Evolutionary conservation across 1,140 invertebrate species (phyloP).

Genomic region (Mactra quadrangularis): DNA sequence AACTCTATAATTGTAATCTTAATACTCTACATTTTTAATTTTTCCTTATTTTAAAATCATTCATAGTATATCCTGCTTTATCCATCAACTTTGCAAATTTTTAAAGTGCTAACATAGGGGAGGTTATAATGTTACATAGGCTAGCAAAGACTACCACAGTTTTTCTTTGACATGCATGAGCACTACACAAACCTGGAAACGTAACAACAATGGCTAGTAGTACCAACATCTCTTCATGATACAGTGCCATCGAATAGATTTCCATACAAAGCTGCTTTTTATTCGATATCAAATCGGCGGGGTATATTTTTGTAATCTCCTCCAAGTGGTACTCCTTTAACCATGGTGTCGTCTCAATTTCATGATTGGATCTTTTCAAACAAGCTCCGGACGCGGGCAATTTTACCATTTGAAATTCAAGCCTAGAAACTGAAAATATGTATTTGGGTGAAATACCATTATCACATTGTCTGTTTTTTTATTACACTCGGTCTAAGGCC

Average conservation of each 20-base stretch:
- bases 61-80: too few relatives aligned
- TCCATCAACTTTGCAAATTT: too few relatives aligned
- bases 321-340: slow-evolving; percentile 54
- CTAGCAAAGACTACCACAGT: too few relatives aligned
- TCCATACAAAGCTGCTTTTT: neutral
- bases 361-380: neutral
- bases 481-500: too few relatives aligned
- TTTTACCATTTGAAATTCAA: slow-evolving; percentile 53
- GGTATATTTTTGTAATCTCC: slow-evolving; percentile 28
- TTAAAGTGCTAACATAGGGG: too few relatives aligned
- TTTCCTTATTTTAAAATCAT: too few relatives aligned
- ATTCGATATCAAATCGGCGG: neutral
- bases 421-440: slow-evolving; percentile 50
- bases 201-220: slow-evolving; percentile 9
- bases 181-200: slow-evolving; percentile 33
- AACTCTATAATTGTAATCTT: too few relatives aligned
- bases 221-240: neutral
- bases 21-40: too few relatives aligned
- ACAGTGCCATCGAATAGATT: neutral
- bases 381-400: neutral
- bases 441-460: too few relatives aligned
- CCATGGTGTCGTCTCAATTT: slow-evolving; percentile 28
- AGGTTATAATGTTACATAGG: too few relatives aligned
- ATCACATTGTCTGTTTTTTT: too few relatives aligned
- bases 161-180: too few relatives aligned